phyloP scores from a whole-genome alignment of 2,888 invertebrate genomes.

The Junonia oenone region DNA sequence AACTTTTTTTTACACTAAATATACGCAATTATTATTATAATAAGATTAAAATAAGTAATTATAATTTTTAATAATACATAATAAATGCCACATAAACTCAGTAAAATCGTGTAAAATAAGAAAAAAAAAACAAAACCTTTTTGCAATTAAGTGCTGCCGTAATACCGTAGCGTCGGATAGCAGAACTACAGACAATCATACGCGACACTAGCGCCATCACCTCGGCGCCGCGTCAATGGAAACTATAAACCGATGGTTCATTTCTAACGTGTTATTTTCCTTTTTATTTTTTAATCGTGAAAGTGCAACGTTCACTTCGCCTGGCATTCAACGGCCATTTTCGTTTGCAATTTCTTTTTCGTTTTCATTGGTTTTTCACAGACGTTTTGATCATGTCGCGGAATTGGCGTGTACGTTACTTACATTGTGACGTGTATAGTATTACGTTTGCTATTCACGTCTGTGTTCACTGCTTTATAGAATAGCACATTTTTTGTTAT shows the following conservation, averaged over 20 bases:
- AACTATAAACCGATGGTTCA: conserved; percentile 64
- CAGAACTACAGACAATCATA: conserved; percentile 50
- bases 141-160: conserved; percentile 48
- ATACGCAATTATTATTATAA: too few relatives aligned
- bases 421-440: conserved; percentile 31
- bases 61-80: too few relatives aligned
- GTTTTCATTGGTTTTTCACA: conserved; percentile 66
- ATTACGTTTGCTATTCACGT: conserved; percentile 19
- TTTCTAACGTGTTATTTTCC: conserved; percentile 61
- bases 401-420: conserved; percentile 36
- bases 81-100: too few relatives aligned
- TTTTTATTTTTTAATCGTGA: conserved; percentile 70
- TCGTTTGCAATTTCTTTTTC: conserved; percentile 64
- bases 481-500: background rate
- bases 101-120: background rate
- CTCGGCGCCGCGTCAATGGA: conserved; percentile 42
- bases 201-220: conserved; percentile 48
- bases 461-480: conserved; percentile 1
- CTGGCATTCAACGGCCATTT: conserved; percentile 68
- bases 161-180: conserved; percentile 59
- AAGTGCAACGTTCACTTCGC: conserved; percentile 76
- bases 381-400: conserved; percentile 65
- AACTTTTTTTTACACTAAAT: background rate
- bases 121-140: background rate
- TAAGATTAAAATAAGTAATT: too few relatives aligned